Percentiles rank a stretch among this genome's conserved stretches.
Evolutionary conservation across 2,113 vertebrate species (phyloP).

Genomic region (Dissostichus mawsoni): DNA sequence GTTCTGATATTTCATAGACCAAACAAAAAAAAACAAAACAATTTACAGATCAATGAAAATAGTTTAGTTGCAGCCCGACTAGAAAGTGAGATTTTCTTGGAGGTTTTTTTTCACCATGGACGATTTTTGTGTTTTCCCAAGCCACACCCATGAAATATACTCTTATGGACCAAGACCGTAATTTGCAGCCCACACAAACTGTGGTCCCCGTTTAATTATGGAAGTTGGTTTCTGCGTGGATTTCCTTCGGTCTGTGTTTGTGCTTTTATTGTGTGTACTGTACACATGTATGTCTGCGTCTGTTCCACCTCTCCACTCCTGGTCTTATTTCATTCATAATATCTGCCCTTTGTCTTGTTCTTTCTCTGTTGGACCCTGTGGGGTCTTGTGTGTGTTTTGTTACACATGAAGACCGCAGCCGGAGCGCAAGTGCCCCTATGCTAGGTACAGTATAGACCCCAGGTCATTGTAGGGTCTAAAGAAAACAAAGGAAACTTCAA

Average conservation of each 20-base stretch:
- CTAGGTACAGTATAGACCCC: conserved; percentile 91
- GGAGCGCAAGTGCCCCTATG: conserved; percentile 94
- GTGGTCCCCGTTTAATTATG: conserved; percentile 67
- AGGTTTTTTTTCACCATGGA: conserved; percentile 16
- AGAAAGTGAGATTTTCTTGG: conserved; percentile 26
- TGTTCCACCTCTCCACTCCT: conserved; percentile 31
- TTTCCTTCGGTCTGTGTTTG: conserved; percentile 28
- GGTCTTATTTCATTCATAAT: conserved; percentile 66
- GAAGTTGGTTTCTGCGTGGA: conserved; percentile 45
- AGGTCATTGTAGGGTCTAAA: conserved; percentile 70
- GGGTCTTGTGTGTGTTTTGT: conserved; percentile 88
- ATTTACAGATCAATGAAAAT: too few relatives aligned
- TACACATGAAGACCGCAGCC: conserved; percentile 94
- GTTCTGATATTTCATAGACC: too few relatives aligned
- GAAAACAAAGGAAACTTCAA: conserved; percentile 47
- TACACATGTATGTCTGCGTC: conserved; percentile 31
- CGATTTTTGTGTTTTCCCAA: conserved; percentile 46
- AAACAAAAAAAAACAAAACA: too few relatives aligned
- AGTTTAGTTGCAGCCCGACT: too few relatives aligned
- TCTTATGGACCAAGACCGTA: conserved; percentile 54
- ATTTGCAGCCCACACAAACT: conserved; percentile 71
- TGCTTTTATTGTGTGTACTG: neutral
- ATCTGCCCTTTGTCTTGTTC: conserved; percentile 86
- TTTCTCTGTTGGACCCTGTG: conserved; percentile 84
- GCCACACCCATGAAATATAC: conserved; percentile 62